Conservation (phyloP, 1,140 invertebrate genomes). For the Diachasmimorpha longicaudata region DNA sequence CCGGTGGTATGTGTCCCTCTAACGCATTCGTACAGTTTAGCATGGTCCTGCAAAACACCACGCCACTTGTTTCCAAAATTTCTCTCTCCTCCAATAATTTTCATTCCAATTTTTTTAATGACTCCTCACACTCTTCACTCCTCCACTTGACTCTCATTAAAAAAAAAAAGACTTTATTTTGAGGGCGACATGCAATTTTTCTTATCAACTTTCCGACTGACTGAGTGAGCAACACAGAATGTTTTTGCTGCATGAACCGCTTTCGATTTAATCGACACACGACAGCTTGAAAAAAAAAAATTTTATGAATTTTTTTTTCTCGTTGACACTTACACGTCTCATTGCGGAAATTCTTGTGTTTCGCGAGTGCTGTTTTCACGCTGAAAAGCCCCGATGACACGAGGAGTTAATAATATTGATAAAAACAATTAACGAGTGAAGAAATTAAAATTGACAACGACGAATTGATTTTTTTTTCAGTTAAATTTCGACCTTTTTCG, state of each 20-base stretch:
- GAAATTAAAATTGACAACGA: too few relatives aligned
- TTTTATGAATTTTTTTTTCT: neutral
- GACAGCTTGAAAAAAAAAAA: neutral
- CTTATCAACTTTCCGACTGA: neutral
- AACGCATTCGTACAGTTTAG: constrained; percentile 84
- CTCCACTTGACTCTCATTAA: constrained; percentile 15
- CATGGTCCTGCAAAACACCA: constrained; percentile 80
- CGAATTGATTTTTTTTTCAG: too few relatives aligned
- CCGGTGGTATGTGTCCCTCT: constrained; percentile 77
- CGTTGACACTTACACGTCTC: neutral
- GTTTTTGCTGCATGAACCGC: constrained; percentile 13
- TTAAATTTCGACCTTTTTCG: too few relatives aligned
- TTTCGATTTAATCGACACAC: neutral
- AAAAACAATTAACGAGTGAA: too few relatives aligned
- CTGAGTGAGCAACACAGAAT: neutral
- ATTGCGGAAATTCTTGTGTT: too few relatives aligned
- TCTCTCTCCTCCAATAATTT: constrained; percentile 48
- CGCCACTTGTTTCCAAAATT: constrained; percentile 56
- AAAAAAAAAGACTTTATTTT: constrained; percentile 32
- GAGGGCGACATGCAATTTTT: constrained; percentile 35
- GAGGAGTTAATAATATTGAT: too few relatives aligned
- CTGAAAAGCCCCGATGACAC: too few relatives aligned
- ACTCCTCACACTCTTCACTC: constrained; percentile 19
- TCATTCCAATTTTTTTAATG: constrained; percentile 33
- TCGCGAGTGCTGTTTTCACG: too few relatives aligned